Evolutionary conservation across 2,113 vertebrate genomes (phyloP).

Genomic region (Galemys pyrenaicus): DNA sequence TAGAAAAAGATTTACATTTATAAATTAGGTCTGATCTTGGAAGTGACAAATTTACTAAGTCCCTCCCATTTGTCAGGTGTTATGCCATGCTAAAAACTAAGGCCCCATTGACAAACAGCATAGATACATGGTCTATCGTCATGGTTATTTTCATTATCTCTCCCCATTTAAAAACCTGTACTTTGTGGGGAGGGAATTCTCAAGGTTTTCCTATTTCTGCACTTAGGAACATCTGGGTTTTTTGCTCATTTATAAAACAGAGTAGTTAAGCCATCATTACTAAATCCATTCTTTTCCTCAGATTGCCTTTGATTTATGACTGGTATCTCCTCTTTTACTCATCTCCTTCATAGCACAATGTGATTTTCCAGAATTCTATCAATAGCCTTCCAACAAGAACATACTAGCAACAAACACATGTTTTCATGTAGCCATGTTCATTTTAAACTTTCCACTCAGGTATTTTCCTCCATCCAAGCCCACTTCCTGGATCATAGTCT

Average conservation of each 20-base stretch:
- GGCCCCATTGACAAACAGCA: neutral
- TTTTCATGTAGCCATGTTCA: neutral
- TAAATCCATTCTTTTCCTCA: neutral
- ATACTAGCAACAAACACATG: neutral
- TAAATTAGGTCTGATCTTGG: neutral
- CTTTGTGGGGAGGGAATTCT: neutral
- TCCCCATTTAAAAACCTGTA: conserved; percentile 21
- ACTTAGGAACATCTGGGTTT: neutral
- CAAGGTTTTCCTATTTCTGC: neutral
- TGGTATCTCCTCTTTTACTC: neutral
- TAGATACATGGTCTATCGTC: neutral
- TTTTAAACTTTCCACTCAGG: neutral
- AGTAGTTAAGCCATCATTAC: neutral
- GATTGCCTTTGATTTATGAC: conserved; percentile 26
- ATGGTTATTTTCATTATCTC: neutral
- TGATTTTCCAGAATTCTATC: neutral
- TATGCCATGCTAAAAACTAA: neutral
- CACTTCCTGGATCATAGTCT: neutral
- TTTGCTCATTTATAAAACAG: conserved; percentile 31
- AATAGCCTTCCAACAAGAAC: conserved; percentile 20
- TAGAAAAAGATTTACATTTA: conserved; percentile 35
- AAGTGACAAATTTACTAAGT: neutral
- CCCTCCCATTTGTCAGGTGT: neutral
- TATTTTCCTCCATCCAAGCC: neutral
- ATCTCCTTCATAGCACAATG: neutral